Evolutionary conservation across 2,113 vertebrate genomes (phyloP), one percentile per base, ranked within the genome.

Genomic region (Aptenodytes forsteri): DNA sequence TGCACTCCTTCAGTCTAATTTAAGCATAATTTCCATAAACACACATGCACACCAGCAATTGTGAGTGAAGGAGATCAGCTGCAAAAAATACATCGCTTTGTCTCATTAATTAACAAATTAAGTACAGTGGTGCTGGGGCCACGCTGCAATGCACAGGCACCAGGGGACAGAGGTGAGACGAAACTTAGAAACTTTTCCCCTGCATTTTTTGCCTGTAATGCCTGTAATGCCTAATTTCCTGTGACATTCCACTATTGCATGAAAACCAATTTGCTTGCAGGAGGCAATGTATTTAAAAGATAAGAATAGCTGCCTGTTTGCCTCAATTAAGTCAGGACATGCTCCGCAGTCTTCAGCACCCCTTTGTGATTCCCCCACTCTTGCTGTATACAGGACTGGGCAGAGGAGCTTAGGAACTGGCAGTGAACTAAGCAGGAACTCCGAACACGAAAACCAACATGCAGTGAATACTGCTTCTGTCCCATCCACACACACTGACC

Each of bases 381-480:
- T 42, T 55, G 13, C 55, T 66, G 23, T 16, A 19, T 6, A 20
- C 5, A 54, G 27, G n/a, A 49, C 26, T 9, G 9, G 13, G 36
- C 47, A 76, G n/a, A 72, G 47, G 15, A 61, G 12, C 6, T 87
- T 34, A 22, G 59, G 46, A 86, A 46, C 11, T 19, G n/a, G 34
- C 49, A 72, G 34, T 21, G 23, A 83, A 10, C 34, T 40, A 61
- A 62, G 50, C 34, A 58, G 47, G 34, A 77, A 10, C 22, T 58
- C 46, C 0, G 0, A 49, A 21, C 3, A 10, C 1, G 1, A 7
- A 90, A 50, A 36, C 38, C 38, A 27, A 4, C 6, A 4, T 3
- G 10, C n/a, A 36, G 38, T 81, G 83, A 93, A 83, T 78, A 10
- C 38, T 64, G 27, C 42, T 75, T 78, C 72, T 90, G 72, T 87